These are phyloP conservation scores for Aleadryas rufinucha DNA, from an alignment of 2,113 vertebrate genomes.

Conservation along the genomic window DNA sequence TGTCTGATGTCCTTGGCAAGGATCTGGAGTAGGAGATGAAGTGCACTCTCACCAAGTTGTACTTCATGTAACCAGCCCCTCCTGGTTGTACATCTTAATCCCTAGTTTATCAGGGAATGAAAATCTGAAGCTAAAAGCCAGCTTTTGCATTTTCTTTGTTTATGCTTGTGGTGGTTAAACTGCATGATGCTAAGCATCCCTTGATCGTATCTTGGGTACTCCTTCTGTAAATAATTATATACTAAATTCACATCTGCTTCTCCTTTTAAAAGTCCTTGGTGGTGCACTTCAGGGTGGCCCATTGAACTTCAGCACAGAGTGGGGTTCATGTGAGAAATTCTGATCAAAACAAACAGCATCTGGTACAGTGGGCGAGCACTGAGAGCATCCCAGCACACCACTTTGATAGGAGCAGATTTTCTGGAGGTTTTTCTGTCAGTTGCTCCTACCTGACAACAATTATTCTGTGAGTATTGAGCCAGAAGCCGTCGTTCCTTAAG, in stretches of 20 bases:
- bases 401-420: background rate
- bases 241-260: background rate
- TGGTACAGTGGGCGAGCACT: background rate
- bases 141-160: background rate
- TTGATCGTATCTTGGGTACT: background rate
- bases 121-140: background rate
- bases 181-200: background rate
- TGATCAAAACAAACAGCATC: background rate
- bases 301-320: background rate
- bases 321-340: background rate
- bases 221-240: background rate
- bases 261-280: conserved; percentile 4
- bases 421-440: background rate
- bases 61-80: background rate
- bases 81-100: background rate
- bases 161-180: background rate
- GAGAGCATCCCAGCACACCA: background rate
- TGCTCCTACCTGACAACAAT: background rate
- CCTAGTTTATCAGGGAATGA: background rate
- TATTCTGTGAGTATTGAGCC: background rate
- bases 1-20: background rate
- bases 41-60: background rate
- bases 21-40: background rate
- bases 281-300: background rate
- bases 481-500: background rate